phyloP scores from a whole-genome alignment of 2,888 invertebrate species.

The Seladonia tumulorum region DNA sequence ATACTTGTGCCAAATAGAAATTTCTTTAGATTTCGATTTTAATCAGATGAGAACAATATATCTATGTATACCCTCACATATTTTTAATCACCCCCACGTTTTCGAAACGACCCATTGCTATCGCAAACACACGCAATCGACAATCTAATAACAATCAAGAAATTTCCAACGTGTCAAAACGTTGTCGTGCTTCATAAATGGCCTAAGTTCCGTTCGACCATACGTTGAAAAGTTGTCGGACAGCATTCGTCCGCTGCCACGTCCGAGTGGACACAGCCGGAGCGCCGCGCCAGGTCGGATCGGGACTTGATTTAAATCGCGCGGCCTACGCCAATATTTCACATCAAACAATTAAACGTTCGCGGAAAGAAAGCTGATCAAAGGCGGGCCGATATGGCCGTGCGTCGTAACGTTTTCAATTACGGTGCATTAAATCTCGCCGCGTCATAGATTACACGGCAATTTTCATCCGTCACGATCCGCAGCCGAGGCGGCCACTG shows the following conservation, averaged over 20 bases:
- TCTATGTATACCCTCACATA: background rate
- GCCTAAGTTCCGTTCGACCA: background rate
- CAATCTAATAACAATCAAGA: too few species aligned
- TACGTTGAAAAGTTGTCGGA: background rate
- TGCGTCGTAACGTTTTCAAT: slow-evolving; percentile 27
- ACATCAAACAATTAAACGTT: background rate
- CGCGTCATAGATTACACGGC: slow-evolving; percentile 50
- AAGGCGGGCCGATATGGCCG: background rate
- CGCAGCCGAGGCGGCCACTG: background rate
- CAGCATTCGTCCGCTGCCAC: background rate
- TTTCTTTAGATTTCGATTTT: too few species aligned
- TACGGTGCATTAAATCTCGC: slow-evolving; percentile 29
- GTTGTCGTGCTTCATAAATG: background rate
- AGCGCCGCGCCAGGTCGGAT: background rate
- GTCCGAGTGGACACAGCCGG: background rate
- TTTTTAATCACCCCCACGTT: background rate
- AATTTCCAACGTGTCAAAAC: too few species aligned
- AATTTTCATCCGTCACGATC: slow-evolving; percentile 40
- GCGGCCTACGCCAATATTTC: background rate
- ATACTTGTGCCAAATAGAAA: too few species aligned
- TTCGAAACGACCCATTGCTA: background rate
- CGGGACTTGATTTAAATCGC: background rate
- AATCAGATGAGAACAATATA: too few species aligned
- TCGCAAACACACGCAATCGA: too few species aligned
- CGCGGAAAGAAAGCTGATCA: background rate